phyloP scores from a whole-genome alignment of 2,113 vertebrate species.

The Bos indicus region DNA sequence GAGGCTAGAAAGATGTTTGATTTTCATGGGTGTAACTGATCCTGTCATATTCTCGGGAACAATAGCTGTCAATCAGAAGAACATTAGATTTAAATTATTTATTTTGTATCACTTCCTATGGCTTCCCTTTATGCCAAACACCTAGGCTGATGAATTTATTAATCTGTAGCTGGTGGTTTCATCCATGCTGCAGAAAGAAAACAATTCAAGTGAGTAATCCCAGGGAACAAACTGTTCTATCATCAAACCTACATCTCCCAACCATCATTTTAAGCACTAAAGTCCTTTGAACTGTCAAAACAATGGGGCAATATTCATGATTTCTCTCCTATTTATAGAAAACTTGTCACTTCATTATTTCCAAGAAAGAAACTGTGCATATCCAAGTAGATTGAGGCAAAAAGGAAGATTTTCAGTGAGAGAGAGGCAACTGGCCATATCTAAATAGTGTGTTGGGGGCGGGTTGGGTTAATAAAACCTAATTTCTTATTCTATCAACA shows the following conservation, averaged over 20 bases:
- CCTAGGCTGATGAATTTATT: conserved; percentile 34
- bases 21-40: conserved; percentile 37
- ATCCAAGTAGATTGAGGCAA: not conserved
- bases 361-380: not conserved
- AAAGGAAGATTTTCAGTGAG: not conserved
- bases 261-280: not conserved
- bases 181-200: not conserved
- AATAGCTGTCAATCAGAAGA: conserved; percentile 22
- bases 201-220: conserved; percentile 5
- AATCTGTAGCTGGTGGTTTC: not conserved
- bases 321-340: not conserved
- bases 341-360: not conserved
- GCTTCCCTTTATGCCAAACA: not conserved
- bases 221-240: not conserved
- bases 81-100: conserved; percentile 19
- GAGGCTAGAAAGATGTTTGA: not conserved
- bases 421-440: not conserved
- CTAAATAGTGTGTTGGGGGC: not conserved
- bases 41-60: not conserved
- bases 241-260: not conserved
- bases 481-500: not conserved
- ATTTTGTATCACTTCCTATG: conserved; percentile 31
- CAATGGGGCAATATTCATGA: not conserved
- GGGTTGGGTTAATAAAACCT: not conserved
- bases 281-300: not conserved